These are phyloP conservation scores for Pangasianodon hypophthalmus DNA, from an alignment of 2,113 vertebrate species.

Conservation along the genomic window DNA sequence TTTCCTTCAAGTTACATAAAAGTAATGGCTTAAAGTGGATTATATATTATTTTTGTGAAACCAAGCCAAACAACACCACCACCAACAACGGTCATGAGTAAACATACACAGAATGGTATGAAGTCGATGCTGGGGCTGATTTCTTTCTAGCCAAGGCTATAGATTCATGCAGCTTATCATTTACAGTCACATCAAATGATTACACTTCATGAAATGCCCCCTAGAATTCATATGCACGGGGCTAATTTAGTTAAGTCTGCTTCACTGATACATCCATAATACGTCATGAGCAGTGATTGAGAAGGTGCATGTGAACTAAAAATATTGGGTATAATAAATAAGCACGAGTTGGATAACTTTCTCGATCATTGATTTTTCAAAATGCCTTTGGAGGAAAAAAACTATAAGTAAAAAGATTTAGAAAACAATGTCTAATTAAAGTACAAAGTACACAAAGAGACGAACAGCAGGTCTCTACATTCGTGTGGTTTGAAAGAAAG, in stretches of 20 bases:
- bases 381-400: background rate
- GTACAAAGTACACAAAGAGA: background rate
- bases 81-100: background rate
- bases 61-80: background rate
- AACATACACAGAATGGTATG: background rate
- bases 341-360: background rate
- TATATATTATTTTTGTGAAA: background rate
- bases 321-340: background rate
- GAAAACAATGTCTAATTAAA: background rate
- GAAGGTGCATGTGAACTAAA: background rate
- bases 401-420: background rate
- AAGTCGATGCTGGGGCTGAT: background rate
- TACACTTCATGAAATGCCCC: background rate
- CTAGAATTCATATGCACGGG: background rate
- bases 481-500: too few species aligned
- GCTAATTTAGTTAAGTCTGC: background rate
- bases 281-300: background rate
- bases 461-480: background rate
- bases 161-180: background rate
- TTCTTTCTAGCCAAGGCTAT: background rate
- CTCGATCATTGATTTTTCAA: background rate
- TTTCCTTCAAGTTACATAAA: background rate
- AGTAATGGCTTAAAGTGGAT: background rate
- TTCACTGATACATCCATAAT: background rate
- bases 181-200: background rate